A percentile compares a stretch with the other conserved stretches of the same genome.
phyloP scores from a whole-genome alignment of 2,888 invertebrate species.

The Nomada fabriciana region DNA sequence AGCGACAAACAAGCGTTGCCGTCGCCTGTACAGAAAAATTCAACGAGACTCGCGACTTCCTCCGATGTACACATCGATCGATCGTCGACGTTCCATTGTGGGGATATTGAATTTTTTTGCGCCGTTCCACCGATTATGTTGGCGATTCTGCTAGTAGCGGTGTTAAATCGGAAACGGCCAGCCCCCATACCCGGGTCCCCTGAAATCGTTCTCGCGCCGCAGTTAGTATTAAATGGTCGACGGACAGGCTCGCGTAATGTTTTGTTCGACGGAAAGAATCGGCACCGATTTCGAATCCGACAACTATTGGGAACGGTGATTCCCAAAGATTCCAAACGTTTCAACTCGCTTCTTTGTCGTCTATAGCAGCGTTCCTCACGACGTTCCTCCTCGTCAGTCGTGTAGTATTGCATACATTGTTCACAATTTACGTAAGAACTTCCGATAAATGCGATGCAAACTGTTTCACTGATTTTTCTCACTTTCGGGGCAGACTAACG shows the following conservation, averaged over 20 bases:
- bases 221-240: conserved; percentile 1
- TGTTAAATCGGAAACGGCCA: conserved; percentile 30
- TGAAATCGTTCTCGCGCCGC: conserved; percentile 2
- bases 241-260: not conserved
- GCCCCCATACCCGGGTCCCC: not conserved
- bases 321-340: not conserved
- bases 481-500: no score
- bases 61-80: conserved; percentile 57
- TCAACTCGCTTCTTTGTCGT: not conserved
- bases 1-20: conserved; percentile 67
- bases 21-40: conserved; percentile 61
- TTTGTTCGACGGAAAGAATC: not conserved
- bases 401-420: no score
- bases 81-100: conserved; percentile 59
- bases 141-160: conserved; percentile 7
- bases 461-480: no score
- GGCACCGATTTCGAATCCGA: not conserved
- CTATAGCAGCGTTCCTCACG: no score
- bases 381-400: no score
- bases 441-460: no score
- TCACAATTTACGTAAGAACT: no score
- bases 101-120: conserved; percentile 65
- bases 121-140: conserved; percentile 32
- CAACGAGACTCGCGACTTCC: conserved; percentile 66
- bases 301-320: not conserved